Evolutionary conservation across 1,140 invertebrate genomes (phyloP), one percentile per base, ranked within the genome.

Genomic region (Drosophila lacteicornis): DNA sequence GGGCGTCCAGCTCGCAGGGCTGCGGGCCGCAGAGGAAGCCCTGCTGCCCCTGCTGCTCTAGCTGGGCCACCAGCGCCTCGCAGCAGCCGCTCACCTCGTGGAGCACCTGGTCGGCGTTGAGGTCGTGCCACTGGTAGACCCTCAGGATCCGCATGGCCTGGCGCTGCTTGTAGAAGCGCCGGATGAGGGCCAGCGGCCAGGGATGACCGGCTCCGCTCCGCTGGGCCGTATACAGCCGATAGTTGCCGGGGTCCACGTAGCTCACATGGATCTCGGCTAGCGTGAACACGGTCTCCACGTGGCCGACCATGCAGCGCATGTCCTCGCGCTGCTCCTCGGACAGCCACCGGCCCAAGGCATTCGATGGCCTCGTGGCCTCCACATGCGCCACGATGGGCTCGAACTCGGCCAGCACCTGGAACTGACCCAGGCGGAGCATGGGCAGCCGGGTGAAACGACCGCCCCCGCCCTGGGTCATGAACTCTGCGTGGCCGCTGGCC

Each of bases 391-490:
- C 96, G 61, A 99, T 98, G 1, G 96, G 96, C 76, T 98, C 97
- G 85, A 99, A 95, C 91, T 98, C 98, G 0, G 98, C 95, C 0
- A 82, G 5, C 2, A 98, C 25, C 94, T 1, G 98, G 94, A 92
- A 96, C 97, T 7, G 95, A 94, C 5, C 98, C 97, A 90, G 96
- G 91, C 97, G 96, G 60, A 99, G 95, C 91, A 99, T 98, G 1
- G 98, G 98, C 42, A 91, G 40, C 4, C 61, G 75, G 22, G 81
- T 88, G 6, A 99, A 95, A 75, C 95, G 95, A 0, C 97, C 97
- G 13, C 97, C 96, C 0, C 97, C 97, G 13, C 97, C 96, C 0
- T 98, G 98, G 5, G 98, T 98, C 97, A 99, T 99, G 76, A 96
- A 96, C 91, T 99, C 97, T 1, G 98, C 98, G 94, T 99, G 99